Conservation (phyloP, 37 sponge, comb jelly and placozoan species). For the Halisarca cf. caerulea region DNA sequence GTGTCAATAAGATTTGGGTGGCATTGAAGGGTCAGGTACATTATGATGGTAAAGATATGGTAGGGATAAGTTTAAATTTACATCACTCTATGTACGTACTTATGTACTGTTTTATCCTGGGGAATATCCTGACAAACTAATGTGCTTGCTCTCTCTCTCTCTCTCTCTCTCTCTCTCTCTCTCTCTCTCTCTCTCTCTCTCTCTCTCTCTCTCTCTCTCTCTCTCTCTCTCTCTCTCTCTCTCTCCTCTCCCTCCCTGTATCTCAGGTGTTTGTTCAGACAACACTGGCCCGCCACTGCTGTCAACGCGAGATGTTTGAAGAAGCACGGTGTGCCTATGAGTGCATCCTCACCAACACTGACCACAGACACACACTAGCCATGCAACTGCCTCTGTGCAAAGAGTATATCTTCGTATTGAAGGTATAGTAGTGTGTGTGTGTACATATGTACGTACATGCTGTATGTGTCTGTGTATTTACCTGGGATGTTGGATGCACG, state of each 20-base stretch:
- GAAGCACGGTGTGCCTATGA: conserved; percentile 54
- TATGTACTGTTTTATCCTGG: no score
- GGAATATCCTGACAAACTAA: no score
- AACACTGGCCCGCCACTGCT: conserved; percentile 51
- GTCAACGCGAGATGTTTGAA: conserved; percentile 25
- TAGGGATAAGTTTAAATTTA: no score
- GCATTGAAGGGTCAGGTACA: no score
- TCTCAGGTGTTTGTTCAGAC: conserved; percentile 57
- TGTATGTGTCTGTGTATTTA: not conserved
- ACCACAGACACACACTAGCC: conserved; percentile 26
- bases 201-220: conserved; percentile 42
- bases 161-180: no score
- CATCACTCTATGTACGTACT: no score
- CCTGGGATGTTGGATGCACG: no score
- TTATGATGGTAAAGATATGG: no score
- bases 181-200: conserved; percentile 40
- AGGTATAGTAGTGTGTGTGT: conserved; percentile 38
- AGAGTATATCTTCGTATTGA: conserved; percentile 65
- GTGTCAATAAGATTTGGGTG: no score
- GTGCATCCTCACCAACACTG: conserved; percentile 51
- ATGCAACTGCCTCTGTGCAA: conserved; percentile 59
- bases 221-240: conserved; percentile 34
- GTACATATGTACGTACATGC: no score
- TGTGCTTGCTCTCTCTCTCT: no score
- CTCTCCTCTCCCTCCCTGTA: not conserved